Evolutionary conservation across 2,797 vertebrate genomes (phyloP), one percentile per base, ranked within the genome.

Genomic region (Spinibarbus caldwelli): DNA sequence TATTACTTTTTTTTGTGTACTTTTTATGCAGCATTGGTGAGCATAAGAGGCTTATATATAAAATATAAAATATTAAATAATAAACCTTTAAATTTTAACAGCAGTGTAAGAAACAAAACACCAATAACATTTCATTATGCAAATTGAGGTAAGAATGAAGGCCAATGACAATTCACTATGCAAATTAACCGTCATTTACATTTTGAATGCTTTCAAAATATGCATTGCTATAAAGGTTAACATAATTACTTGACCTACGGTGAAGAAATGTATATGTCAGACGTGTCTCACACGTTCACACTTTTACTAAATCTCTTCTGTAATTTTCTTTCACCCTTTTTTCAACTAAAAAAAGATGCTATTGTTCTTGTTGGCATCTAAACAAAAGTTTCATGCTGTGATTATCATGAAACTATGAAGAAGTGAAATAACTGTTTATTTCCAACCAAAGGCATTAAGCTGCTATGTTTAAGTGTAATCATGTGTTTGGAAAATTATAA

Each of bases 181-280:
- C 43, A 73, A 47, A 73, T 73, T 2, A 73, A 31, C n/a, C 14
- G 6, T 72, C 41, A 73, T 73, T 73, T 73, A 73, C 26, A 49
- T 73, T 31, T 31, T 21, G 38, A 43, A 71, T 71, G 21, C 68
- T 43, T 71, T 34, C 15, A 49, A 78, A 34, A 49, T 75, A 72
- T 67, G n/a, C 21, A 80, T 79, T 75, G 47, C 47, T 70, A 23
- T 59, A 59, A 83, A 78, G 72, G 3, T 64, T 41, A 45, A 31
- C 12, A 79, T 62, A n/a, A 75, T 82, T 78, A 47, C 64, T 79
- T 75, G 26, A 43, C 10, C 34, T 54, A 11, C 19, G 68, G 12
- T 52, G 26, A 76, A 62, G 19, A 72, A 80, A 78, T n/a, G 6
- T 6, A 82, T 47, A 9, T 78, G 75, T 70, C 73, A 86, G 29